Conservation (phyloP, 2,113 vertebrate genomes). For the Leuciscus idus region DNA sequence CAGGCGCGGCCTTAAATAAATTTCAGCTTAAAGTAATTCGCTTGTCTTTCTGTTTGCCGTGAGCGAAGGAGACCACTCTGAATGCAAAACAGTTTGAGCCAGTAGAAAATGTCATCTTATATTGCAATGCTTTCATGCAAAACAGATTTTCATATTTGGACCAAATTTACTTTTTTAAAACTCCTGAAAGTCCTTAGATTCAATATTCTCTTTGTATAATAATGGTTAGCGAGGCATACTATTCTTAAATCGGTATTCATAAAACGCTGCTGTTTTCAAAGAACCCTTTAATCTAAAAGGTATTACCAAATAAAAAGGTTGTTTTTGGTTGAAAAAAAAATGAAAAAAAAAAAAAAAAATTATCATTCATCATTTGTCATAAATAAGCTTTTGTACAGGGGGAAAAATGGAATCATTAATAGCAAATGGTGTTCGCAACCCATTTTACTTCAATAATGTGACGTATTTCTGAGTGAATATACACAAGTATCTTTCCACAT, state of each 20-base stretch:
- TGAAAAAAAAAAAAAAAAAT: neutral
- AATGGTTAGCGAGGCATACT: neutral
- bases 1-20: neutral
- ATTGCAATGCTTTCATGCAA: neutral
- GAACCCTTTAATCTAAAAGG: neutral
- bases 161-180: neutral
- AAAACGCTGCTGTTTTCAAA: neutral
- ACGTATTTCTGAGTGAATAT: neutral
- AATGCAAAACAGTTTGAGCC: neutral
- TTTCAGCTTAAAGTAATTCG: neutral
- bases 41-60: neutral
- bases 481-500: neutral
- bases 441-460: too few species aligned
- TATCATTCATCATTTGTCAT: neutral
- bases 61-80: neutral
- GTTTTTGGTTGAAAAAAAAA: neutral
- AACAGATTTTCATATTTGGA: neutral
- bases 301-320: neutral
- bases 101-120: neutral
- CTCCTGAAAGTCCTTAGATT: neutral
- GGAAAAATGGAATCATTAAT: too few species aligned
- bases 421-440: too few species aligned
- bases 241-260: neutral
- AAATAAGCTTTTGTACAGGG: neutral
- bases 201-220: neutral